Evolutionary conservation across 2,113 vertebrate genomes (phyloP), one percentile per base, ranked within the genome.

Genomic region (Podarcis raffonei): DNA sequence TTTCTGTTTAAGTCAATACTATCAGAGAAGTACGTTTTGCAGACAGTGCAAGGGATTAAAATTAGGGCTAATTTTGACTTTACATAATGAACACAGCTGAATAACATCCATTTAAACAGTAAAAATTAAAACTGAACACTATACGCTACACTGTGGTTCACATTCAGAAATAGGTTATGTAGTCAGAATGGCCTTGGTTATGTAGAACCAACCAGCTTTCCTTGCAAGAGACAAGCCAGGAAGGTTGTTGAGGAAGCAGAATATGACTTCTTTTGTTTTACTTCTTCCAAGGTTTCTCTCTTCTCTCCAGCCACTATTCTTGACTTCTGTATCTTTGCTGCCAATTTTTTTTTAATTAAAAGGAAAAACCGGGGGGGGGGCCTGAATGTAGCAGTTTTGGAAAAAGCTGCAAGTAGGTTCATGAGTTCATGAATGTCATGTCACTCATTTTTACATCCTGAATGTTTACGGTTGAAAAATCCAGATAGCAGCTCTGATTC

Each of bases 391-490:
- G 35, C 23, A 15, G 69, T 92, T 90, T 94, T 87, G 85, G 86
- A 91, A 93, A 53, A 93, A 92, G 87, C 71, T 89, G 89, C 89
- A 92, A 89, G 62, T 37, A 37, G 4, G 48, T 53, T 53, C 48
- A 53, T 53, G 27, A 87, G 32, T 87, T 30, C 81, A 81, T n/a
- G 12, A 32, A 22, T 32, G 68, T 35, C 27, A 37, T 25, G 81
- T 35, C 72, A 39, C n/a, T 13, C 35, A n/a, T 75, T 85, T 91
- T 92, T 81, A 83, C 82, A 92, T 69, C 87, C 95, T 93, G 91
- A 95, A 93, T 3, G 95, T 96, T 95, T 96, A 93, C 94, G 94
- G 94, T 91, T 96, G 95, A 87, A 91, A 92, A 94, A 92, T 84
- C 81, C 35, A 95, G 84, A 94, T 82, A 91, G 91, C 94, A 94